Evolutionary conservation across 2,113 vertebrate genomes (phyloP).

Genomic region (Chaenogobius annularis): DNA sequence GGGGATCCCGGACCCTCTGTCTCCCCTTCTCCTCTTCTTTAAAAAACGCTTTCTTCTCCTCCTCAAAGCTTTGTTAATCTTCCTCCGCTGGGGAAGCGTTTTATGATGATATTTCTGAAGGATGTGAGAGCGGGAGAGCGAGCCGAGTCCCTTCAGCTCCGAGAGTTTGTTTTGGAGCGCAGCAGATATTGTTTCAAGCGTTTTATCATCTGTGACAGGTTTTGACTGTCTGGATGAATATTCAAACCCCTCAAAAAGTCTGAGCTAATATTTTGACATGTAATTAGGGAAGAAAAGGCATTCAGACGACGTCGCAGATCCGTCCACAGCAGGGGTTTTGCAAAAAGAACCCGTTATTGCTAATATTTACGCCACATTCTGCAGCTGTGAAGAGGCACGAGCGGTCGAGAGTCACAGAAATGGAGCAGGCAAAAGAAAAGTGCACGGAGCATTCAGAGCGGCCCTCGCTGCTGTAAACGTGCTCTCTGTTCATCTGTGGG

Average conservation of each 20-base stretch:
- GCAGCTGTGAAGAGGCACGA: too few species aligned
- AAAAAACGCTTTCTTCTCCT: slow-evolving; percentile 62
- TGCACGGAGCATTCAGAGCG: too few species aligned
- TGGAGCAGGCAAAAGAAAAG: too few species aligned
- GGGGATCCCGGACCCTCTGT: slow-evolving; percentile 74
- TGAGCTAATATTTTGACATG: background rate
- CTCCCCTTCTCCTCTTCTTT: background rate
- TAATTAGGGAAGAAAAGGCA: too few species aligned
- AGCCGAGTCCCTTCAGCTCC: background rate
- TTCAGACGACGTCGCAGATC: too few species aligned
- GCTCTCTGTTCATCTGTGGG: too few species aligned
- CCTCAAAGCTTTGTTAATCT: slow-evolving; percentile 48
- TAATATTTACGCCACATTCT: too few species aligned
- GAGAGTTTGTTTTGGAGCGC: background rate
- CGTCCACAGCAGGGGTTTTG: too few species aligned
- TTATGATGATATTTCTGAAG: slow-evolving; percentile 79
- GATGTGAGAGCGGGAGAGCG: slow-evolving; percentile 71
- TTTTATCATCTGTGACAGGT: background rate
- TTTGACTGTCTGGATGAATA: background rate
- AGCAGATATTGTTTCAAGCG: background rate
- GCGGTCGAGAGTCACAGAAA: too few species aligned
- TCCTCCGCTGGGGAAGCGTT: slow-evolving; percentile 81
- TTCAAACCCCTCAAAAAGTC: background rate
- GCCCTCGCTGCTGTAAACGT: too few species aligned
- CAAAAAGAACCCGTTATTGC: too few species aligned